Evolutionary conservation across 2,888 invertebrate genomes (phyloP), one percentile per base, ranked within the genome.

Genomic region (Ephialtes manifestator): DNA sequence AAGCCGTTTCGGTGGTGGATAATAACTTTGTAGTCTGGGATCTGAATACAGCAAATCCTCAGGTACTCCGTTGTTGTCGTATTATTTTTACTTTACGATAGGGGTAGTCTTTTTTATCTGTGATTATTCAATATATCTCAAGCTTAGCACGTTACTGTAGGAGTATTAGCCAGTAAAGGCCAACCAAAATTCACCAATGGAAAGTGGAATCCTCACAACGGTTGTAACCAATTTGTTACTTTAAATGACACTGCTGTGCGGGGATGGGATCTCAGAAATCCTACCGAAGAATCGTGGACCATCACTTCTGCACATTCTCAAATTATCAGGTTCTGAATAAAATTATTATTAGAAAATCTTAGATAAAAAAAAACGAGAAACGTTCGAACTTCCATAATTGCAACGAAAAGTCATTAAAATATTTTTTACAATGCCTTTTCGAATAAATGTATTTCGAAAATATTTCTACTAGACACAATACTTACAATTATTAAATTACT

Each of bases 151-250:
- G 86, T 91, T 18, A 91, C 91, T 39, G 91, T 90, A 11, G 94
- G 94, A 48, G 92, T 91, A 72, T 89, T 96, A 60, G 96, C 96
- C 89, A 95, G 96, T 1, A 97, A 97, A 94, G 97, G 97, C 86
- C 96, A 97, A 88, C 96, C 97, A 46, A 97, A 97, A 92, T 97
- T 98, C 91, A 97, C 97, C 0, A 96, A 96, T 71, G 98, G 98
- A 10, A 97, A 98, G 94, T 99, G 99, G 99, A 98, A 98, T 94
- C 99, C 99, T 11, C 99, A 99, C 92, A 98, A 98, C 93, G 97
- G 97, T 89, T 97, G 97, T 89, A 96, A 96, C 85, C 97, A 98
- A 94, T 96, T 99, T 92, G 97, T 98, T 28, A 97, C 98, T 0
- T 95, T 98, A 8, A 97, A 98, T 92, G 99, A 99, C 88, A 97